Base-by-base conservation (phyloP, 2,888 invertebrate genomes). In the Parascotia fuliginaria region DNA sequence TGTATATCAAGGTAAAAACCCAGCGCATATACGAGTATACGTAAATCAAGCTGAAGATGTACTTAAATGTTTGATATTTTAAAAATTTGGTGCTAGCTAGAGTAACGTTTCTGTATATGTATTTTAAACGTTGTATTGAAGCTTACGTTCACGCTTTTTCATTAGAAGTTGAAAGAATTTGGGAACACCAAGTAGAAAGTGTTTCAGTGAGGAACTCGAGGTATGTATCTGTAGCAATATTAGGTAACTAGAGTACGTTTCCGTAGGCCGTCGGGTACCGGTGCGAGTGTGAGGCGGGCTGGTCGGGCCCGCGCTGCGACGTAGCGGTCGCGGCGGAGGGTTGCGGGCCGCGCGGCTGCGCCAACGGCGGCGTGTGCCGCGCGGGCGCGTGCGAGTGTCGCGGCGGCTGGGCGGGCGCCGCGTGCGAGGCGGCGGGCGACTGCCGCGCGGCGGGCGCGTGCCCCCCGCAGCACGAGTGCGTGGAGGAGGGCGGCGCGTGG, bases 211-310 rank as follows among this genome's bases (percentile, higher is more conserved):
- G n/a, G 12, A 4, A 9, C 12, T 5, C 5, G 11, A 29, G 29
- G 11, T 3, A 29, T 11, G 5, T 11, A 11, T 1, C 1, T 12
- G 11, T 11, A 9, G 4, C 29, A n/a, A n/a, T n/a, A n/a, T n/a
- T n/a, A n/a, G n/a, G n/a, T n/a, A n/a, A n/a, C n/a, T n/a, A n/a
- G n/a, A n/a, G n/a, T n/a, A n/a, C 2, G 34, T 40, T n/a, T 38
- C 28, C n/a, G 3, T 72, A 89, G 89, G 57, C 79, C 42, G 70
- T 59, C 27, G 88, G 89, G 0, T 95, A 94, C 89, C 93, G 92
- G 73, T 97, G 96, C 92, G 93, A 93, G 69, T 96, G 96, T 79
- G 93, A 93, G 78, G 77, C 92, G 53, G 96, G 96, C 55, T 96
- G 95, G 94, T 84, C 93, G 49, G 95, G 95, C 39, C 75, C 46